phyloP scores from a whole-genome alignment of 2,888 invertebrate species.

The Thecocarcelia acutangulata region DNA sequence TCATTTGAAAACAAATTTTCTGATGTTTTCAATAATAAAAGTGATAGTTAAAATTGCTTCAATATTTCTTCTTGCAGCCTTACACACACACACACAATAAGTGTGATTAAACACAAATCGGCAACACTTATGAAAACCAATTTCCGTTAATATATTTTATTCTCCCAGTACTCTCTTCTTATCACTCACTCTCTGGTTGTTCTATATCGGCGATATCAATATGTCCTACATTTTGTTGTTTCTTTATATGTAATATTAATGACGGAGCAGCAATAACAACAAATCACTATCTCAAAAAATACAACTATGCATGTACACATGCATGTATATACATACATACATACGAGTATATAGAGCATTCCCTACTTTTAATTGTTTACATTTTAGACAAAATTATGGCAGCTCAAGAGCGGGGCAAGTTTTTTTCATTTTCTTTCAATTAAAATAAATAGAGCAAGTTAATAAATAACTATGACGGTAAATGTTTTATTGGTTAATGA shows the following conservation, averaged over 20 bases:
- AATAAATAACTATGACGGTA: neutral
- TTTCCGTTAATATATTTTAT: constrained; percentile 14
- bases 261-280: constrained; percentile 14
- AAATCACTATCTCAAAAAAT: constrained; percentile 20
- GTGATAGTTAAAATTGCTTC: too few relatives aligned
- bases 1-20: too few relatives aligned
- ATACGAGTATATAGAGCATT: constrained; percentile 38
- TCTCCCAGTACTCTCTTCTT: constrained; percentile 8
- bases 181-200: constrained; percentile 9
- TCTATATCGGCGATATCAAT: constrained; percentile 55
- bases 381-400: neutral
- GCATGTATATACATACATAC: too few relatives aligned
- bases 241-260: neutral
- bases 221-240: constrained; percentile 63
- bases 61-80: too few relatives aligned
- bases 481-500: neutral
- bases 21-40: too few relatives aligned
- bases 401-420: neutral
- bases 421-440: neutral
- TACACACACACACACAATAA: too few relatives aligned
- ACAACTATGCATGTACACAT: too few relatives aligned
- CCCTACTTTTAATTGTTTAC: constrained; percentile 24
- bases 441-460: neutral
- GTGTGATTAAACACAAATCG: neutral
- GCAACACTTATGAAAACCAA: neutral